Evolutionary conservation across 2,888 invertebrate genomes (phyloP).

Genomic region (Oscheius myriophilus): DNA sequence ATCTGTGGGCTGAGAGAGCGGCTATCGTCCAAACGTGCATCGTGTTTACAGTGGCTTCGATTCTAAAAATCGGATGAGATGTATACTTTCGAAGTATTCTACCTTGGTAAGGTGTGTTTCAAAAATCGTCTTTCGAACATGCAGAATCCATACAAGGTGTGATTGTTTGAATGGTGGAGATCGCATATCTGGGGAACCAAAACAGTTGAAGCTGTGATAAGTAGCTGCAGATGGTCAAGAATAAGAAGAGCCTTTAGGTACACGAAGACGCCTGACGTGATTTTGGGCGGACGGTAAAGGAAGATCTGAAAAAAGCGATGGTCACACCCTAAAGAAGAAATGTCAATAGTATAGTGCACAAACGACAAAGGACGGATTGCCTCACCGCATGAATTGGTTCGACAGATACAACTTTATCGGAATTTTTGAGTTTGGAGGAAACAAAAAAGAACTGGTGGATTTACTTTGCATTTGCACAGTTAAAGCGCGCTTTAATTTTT

Average conservation of each 20-base stretch:
- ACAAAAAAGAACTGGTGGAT: too few species aligned
- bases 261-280: conserved; percentile 69
- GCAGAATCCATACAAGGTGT: conserved; percentile 57
- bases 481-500: too few species aligned
- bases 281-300: conserved; percentile 68
- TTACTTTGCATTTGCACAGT: too few species aligned
- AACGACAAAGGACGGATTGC: too few species aligned
- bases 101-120: conserved; percentile 63
- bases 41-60: conserved; percentile 63
- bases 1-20: conserved; percentile 66
- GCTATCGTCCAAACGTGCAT: conserved; percentile 70
- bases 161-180: conserved; percentile 42
- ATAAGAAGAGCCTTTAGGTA: conserved; percentile 67
- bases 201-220: conserved; percentile 53
- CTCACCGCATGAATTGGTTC: too few species aligned
- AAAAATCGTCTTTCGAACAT: conserved; percentile 67
- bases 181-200: conserved; percentile 51
- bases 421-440: too few species aligned
- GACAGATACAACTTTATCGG: too few species aligned
- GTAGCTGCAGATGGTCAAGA: conserved; percentile 63
- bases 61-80: conserved; percentile 41
- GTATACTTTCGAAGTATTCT: not conserved
- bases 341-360: conserved; percentile 3
- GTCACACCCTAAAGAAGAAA: conserved; percentile 7
- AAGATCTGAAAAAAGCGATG: conserved; percentile 59